Conservation (phyloP, 2,888 invertebrate genomes). For the Hermodice carunculata region DNA sequence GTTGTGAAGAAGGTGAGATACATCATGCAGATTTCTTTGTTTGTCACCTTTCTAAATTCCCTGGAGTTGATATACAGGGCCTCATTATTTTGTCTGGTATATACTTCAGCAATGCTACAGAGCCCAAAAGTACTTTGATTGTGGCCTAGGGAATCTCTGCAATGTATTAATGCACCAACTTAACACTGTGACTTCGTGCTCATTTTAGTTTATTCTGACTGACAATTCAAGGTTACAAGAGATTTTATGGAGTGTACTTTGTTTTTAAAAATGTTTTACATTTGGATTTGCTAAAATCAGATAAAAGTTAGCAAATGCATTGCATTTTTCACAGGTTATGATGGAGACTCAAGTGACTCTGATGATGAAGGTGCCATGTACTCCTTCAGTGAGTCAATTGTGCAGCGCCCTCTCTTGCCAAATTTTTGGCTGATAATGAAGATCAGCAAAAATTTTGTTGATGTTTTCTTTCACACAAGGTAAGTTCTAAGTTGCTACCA, state of each 20-base stretch:
- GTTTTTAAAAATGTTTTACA: too few species aligned
- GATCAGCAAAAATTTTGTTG: slow-evolving; percentile 74
- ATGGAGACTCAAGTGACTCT: slow-evolving; percentile 77
- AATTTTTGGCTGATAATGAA: slow-evolving; percentile 81
- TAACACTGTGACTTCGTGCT: too few species aligned
- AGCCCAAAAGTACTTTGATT: too few species aligned
- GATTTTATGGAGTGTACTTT: too few species aligned
- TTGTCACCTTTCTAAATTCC: too few species aligned
- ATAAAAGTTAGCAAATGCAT: too few species aligned
- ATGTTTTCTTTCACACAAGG: slow-evolving; percentile 80
- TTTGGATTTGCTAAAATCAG: too few species aligned
- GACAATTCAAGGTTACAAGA: too few species aligned
- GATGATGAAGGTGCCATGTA: slow-evolving; percentile 73
- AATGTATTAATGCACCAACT: too few species aligned
- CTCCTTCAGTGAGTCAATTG: slow-evolving; percentile 53
- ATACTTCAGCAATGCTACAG: background rate
- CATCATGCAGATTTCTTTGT: background rate
- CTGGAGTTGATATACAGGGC: background rate
- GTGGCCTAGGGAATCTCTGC: too few species aligned
- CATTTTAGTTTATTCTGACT: too few species aligned
- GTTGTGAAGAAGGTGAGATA: slow-evolving; percentile 37
- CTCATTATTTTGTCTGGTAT: background rate
- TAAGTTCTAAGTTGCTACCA: slow-evolving; percentile 34
- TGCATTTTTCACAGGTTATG: slow-evolving; percentile 71
- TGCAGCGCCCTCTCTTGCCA: slow-evolving; percentile 74